Evolutionary conservation across 2,888 invertebrate species (phyloP), one percentile per base, ranked within the genome.

Genomic region (Lutraria lutraria): DNA sequence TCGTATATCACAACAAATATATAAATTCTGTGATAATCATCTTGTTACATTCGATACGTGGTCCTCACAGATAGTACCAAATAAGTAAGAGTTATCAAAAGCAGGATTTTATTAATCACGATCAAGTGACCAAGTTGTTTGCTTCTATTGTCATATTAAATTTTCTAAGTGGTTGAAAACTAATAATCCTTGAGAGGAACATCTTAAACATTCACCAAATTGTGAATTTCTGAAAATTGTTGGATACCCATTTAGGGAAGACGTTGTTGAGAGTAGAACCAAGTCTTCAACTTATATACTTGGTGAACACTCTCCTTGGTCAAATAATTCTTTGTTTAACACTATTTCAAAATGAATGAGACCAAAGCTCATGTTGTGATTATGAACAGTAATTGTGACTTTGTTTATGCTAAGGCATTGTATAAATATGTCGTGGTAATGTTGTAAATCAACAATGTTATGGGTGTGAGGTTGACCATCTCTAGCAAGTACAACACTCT

Each of bases 381-480:
- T 13, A 82, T 68, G 56, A 76, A 85, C 29, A 29, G 6, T 34
- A 80, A 86, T 60, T 86, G 80, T 56, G 86, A 86, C 52, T 86
- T 86, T 60, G 1, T 86, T 13, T 86, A 80, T 86, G 86, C 85
- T 52, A 85, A 76, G 31, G 76, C 85, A 43, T 8, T 86, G 16
- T 80, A 86, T 34, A 43, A 86, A n/a, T n/a, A 54, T 56, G 76
- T 56, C 86, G 80, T 31, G 53, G 80, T 15, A 56, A 53, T 31
- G 31, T 60, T 80, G 80, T 86, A 19, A 86, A 80, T 34, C 19
- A 87, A 80, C 34, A 91, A n/a, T 91, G 88, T 86, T 89, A 89
- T 86, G 86, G 89, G n/a, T 91, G 91, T 84, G 83, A 86, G 56
- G 85, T 89, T 19, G 89, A 89, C 29, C 83, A 89, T n/a, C 87